phyloP scores from a whole-genome alignment of 2,113 vertebrate species.

The Oreocharis arfaki region DNA sequence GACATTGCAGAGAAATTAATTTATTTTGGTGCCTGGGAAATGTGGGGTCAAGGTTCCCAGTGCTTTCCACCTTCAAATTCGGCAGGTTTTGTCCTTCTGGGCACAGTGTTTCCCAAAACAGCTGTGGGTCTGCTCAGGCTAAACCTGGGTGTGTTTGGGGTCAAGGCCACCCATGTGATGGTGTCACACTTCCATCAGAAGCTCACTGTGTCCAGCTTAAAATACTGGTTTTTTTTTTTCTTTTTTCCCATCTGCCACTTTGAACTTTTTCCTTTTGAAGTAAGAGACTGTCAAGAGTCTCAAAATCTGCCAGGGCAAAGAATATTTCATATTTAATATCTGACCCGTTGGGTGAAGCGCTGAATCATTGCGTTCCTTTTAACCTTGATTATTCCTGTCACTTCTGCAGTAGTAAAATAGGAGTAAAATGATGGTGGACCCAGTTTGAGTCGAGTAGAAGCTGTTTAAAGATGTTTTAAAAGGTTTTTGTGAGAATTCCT shows the following conservation, averaged over 20 bases:
- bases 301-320: neutral
- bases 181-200: neutral
- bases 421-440: neutral
- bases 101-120: neutral
- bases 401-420: neutral
- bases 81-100: neutral
- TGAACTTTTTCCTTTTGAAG: neutral
- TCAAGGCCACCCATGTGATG: accelerated
- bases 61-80: neutral
- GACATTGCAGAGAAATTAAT: accelerated
- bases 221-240: neutral
- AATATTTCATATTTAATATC: neutral
- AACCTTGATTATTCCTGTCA: neutral
- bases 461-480: neutral
- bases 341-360: neutral
- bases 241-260: neutral
- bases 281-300: neutral
- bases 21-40: neutral
- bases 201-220: neutral
- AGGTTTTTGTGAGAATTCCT: neutral
- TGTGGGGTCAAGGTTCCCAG: accelerated
- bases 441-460: neutral
- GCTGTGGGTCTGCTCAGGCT: neutral
- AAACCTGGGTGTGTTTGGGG: accelerated
- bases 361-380: neutral